Conservation (phyloP, 2,113 vertebrate genomes). For the Odobenus rosmarus region DNA sequence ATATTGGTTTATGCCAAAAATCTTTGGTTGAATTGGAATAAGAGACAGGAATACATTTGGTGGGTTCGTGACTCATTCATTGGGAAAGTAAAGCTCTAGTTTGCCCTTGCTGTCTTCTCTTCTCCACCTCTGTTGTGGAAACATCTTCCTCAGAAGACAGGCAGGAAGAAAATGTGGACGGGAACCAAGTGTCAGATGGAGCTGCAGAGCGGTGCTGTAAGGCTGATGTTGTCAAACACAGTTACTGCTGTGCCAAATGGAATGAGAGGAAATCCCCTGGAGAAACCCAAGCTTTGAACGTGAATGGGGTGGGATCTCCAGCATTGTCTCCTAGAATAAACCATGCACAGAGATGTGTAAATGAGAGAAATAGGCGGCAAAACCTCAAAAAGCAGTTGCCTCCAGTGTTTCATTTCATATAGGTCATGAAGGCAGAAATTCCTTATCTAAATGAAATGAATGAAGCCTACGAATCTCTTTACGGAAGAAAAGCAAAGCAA, state of each 20-base stretch:
- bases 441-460: constrained; percentile 20
- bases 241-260: constrained; percentile 21
- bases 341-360: neutral
- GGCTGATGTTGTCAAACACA: constrained; percentile 60
- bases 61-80: neutral
- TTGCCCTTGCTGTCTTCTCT: neutral
- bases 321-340: constrained; percentile 42
- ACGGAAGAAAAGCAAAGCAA: neutral
- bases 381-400: neutral
- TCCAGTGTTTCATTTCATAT: constrained; percentile 19
- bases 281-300: constrained; percentile 8
- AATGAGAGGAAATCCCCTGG: constrained; percentile 17
- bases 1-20: neutral
- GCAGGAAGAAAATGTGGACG: neutral
- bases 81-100: neutral
- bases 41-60: neutral
- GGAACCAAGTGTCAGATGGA: constrained; percentile 20
- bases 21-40: neutral
- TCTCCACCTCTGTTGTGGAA: neutral
- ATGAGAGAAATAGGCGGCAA: neutral
- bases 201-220: neutral
- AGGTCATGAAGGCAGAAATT: neutral
- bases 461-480: neutral
- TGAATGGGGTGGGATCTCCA: neutral
- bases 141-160: neutral